phyloP scores from a whole-genome alignment of 2,113 vertebrate species.

The Diadophis punctatus region DNA sequence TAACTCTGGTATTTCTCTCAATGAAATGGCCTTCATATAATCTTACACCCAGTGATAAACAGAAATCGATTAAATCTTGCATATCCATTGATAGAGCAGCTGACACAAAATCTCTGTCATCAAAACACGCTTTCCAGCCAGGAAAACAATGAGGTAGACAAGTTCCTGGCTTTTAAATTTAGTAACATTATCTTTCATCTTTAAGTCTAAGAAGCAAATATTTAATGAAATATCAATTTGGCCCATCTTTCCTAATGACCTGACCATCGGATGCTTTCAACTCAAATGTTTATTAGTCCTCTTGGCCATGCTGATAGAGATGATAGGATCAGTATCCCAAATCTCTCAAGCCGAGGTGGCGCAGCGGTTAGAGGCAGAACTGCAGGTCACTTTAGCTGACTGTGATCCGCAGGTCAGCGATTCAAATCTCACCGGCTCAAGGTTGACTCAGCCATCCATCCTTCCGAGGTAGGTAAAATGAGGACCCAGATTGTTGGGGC shows the following conservation, averaged over 20 bases:
- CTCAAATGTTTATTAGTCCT: not conserved
- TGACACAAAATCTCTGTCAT: not conserved
- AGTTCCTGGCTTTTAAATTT: not conserved
- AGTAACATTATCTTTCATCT: not conserved
- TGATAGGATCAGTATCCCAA: not conserved
- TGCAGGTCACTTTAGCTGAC: no score
- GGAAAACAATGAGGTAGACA: not conserved
- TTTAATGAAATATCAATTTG: not conserved
- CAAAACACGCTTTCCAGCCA: not conserved
- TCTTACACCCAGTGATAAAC: not conserved
- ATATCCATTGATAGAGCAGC: not conserved
- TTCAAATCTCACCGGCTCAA: no score
- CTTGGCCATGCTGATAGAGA: not conserved
- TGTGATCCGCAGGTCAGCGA: no score
- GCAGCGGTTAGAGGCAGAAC: no score
- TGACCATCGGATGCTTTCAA: not conserved
- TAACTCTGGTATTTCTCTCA: not conserved
- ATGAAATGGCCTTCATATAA: not conserved
- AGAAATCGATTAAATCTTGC: not conserved
- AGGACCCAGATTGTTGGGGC: no score
- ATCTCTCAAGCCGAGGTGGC: no score
- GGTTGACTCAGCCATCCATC: no score
- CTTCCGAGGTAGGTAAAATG: no score
- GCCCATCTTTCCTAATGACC: not conserved
- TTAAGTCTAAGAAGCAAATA: not conserved